These are phyloP conservation scores for Loxodonta africana DNA, from an alignment of 2,113 vertebrate genomes.

Conservation along the genomic window DNA sequence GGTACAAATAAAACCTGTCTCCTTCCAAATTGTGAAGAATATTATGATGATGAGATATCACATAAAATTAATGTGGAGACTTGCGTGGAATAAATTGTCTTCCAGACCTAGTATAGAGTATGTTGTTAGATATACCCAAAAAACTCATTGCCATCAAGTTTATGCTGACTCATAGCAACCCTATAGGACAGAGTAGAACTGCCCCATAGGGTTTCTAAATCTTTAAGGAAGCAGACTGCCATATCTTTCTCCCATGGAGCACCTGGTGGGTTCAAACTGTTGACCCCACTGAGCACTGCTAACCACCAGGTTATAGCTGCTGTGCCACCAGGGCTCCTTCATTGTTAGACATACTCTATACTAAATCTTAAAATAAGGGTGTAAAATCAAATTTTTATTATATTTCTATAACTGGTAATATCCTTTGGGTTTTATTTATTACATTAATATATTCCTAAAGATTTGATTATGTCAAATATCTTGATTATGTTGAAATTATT, in stretches of 20 bases:
- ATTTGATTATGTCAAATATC: conserved; percentile 23
- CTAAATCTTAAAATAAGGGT: neutral
- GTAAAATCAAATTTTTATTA: conserved; percentile 30
- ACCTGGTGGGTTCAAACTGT: too few relatives aligned
- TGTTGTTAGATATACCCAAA: neutral
- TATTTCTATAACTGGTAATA: neutral
- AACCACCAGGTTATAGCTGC: too few relatives aligned
- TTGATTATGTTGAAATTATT: conserved; percentile 55
- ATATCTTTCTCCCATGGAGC: too few relatives aligned
- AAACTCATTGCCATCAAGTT: too few relatives aligned
- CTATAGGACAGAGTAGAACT: too few relatives aligned
- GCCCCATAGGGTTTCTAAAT: too few relatives aligned
- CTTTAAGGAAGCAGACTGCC: too few relatives aligned
- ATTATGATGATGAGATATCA: neutral
- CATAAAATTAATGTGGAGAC: conserved; percentile 36
- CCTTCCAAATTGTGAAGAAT: conserved; percentile 45
- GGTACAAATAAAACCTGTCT: neutral
- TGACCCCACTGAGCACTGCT: too few relatives aligned
- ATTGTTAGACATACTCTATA: neutral
- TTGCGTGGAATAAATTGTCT: conserved; percentile 35
- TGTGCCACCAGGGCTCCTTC: too few relatives aligned
- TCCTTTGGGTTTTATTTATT: conserved; percentile 1
- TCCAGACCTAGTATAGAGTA: neutral
- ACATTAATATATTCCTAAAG: conserved; percentile 5
- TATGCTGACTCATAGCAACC: too few relatives aligned